A percentile compares a stretch with the other conserved stretches of the same genome.
phyloP scores from a whole-genome alignment of 1,140 invertebrate species.

The Pollicipes pollicipes region DNA sequence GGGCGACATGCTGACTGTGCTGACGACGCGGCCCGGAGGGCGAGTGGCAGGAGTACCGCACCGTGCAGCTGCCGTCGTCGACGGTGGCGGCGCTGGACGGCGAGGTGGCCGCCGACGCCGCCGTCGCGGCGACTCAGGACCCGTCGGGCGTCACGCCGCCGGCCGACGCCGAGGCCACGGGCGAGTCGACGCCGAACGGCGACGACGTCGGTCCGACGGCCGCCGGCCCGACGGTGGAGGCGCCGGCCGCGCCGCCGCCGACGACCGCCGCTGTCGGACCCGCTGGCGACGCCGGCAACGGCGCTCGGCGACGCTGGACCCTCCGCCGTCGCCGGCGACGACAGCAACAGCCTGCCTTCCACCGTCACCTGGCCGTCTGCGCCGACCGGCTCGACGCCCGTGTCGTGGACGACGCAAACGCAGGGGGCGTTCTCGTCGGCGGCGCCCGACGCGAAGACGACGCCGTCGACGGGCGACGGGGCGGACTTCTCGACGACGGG shows the following conservation, averaged over 20 bases:
- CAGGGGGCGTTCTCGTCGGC: not conserved
- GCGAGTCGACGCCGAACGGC: not conserved
- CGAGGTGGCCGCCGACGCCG: not conserved
- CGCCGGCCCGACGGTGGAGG: no score
- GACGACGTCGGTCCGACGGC: not conserved
- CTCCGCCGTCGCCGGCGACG: no score
- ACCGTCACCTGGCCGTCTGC: no score
- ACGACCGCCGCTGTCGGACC: not conserved
- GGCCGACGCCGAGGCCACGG: not conserved
- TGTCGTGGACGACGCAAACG: no score
- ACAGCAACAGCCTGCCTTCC: not conserved
- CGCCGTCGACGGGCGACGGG: no score
- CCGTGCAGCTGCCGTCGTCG: not conserved
- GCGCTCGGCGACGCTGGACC: no score
- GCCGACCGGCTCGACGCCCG: no score
- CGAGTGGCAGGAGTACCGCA: not conserved
- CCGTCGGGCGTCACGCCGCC: no score
- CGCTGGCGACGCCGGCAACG: no score
- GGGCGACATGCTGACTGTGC: not conserved
- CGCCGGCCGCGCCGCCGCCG: no score
- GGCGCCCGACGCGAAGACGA: not conserved
- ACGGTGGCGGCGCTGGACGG: not conserved
- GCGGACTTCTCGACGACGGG: not conserved
- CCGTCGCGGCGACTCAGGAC: not conserved
- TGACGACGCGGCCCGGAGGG: not conserved